Base-by-base conservation (phyloP, 2,797 vertebrate genomes). In the Melanotaenia parkinsoni region DNA sequence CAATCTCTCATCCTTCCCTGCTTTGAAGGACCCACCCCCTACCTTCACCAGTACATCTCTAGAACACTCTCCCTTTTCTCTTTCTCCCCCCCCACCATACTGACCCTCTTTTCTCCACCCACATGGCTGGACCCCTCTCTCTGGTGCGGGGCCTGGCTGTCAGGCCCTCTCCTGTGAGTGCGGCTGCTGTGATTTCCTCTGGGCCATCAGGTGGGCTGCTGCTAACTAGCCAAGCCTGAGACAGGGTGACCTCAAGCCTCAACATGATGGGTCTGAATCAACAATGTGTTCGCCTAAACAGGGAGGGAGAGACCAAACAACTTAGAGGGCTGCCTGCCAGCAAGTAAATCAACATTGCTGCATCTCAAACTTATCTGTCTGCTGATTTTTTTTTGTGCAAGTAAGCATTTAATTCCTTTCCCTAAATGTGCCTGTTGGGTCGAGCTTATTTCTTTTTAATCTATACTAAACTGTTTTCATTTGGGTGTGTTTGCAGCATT, bases 221-320 rank as follows among this genome's bases (percentile, higher is more conserved):
- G 94, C 94, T 95, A 95, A 94, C 95, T 95, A 95, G 93, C 93
- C 95, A 95, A 93, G 95, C 95, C 95, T 95, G 94, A 95, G 94
- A 95, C 95, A 95, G 94, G 94, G 93, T 94, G 93, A 94, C 94
- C 94, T 94, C 92, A 94, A 94, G 92, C 94, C 94, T 94, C 94
- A 94, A 94, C 92, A 94, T 93, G 92, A 94, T 94, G 93, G 92
- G 92, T 94, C 91, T 92, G 94, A 94, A 95, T 95, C 94, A 95
- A 95, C 94, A 95, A 95, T 95, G 93, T 94, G 93, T 94, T 95
- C 90, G 86, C 92, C 88, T 94, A 93, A 94, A 93, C 90, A 94
- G 88, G 92, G 90, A 91, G 90, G 83, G 91, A 91, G 92, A 92
- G 90, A 93, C 89, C 93, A 94, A 94, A 94, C 92, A 95, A 94